Conservation (phyloP, 1,140 invertebrate genomes). For the Aphidius ervi region DNA sequence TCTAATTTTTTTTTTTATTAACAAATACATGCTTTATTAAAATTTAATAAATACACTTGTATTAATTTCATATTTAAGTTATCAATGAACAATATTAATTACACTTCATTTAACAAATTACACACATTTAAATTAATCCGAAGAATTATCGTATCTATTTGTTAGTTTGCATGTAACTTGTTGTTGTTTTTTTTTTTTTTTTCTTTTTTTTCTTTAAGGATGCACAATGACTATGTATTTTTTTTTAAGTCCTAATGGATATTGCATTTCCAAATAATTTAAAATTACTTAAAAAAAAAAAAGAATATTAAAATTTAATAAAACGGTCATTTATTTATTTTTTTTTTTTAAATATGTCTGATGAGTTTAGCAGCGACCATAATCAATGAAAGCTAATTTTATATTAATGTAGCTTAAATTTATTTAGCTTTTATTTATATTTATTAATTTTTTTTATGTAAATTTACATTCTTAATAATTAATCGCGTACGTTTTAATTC, state of each 20-base stretch:
- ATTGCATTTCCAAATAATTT: slow-evolving; percentile 21
- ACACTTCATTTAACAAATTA: slow-evolving; percentile 19
- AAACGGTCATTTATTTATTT: slow-evolving; percentile 11
- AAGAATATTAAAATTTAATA: neutral
- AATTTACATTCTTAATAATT: slow-evolving; percentile 25
- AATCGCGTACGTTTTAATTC: slow-evolving; percentile 24
- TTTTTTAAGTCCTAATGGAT: slow-evolving; percentile 13
- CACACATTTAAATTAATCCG: slow-evolving; percentile 15
- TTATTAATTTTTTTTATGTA: slow-evolving; percentile 17
- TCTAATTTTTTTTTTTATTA: neutral
- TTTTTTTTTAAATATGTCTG: slow-evolving; percentile 29
- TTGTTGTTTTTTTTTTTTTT: slow-evolving; percentile 42
- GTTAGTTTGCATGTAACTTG: slow-evolving; percentile 46
- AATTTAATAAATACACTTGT: neutral
- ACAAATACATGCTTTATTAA: neutral
- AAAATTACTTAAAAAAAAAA: slow-evolving; percentile 15
- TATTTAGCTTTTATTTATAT: slow-evolving; percentile 28
- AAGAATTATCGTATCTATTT: slow-evolving; percentile 22
- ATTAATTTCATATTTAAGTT: neutral
- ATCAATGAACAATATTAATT: neutral
- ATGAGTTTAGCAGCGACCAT: slow-evolving; percentile 54
- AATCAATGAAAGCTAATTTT: slow-evolving; percentile 50
- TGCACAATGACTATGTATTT: slow-evolving; percentile 55
- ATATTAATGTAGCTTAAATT: slow-evolving; percentile 28
- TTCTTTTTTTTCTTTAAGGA: slow-evolving; percentile 48